Evolutionary conservation across 2,113 vertebrate species (phyloP), one percentile per base, ranked within the genome.

Genomic region (Pollimyrus isidori): DNA sequence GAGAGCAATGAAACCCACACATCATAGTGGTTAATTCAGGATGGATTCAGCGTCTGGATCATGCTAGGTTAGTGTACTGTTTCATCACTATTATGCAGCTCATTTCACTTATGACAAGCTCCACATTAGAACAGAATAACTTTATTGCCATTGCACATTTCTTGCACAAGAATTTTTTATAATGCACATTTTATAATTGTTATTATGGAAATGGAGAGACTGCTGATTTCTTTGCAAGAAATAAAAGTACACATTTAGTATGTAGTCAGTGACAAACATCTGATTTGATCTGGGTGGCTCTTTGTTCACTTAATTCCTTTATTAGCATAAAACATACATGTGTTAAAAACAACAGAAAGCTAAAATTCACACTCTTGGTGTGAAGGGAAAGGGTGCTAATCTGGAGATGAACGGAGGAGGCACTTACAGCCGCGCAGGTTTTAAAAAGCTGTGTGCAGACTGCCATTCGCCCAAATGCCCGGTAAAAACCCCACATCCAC

Each of bases 1-100:
- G 30, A 87, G 50, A 52, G n/a, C 7, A 87, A 87, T 87, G 48
- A 87, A 35, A 87, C 26, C 50, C 50, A 87, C 85, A 87, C 49
- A 53, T 50, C 48, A 87, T 5, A 53, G 23, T n/a, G 48, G 48
- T 86, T 5, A 86, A 48, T 42, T 86, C 11, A 86, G 45, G 45
- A 48, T 52, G 53, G 26, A 87, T 9, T 35, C 26, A 42, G 26
- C 48, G 15, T n/a, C n/a, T 30, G n/a, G n/a, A 86, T 86, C 26
- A 7, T 39, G 26, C 48, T 50, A 53, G 30, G 35, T 26, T 80
- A 39, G 69, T 76, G 69, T 19, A 7, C 26, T 19, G 35, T 80
- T 39, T 80, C 30, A 76, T 76, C 11, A 80, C 15, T 86, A 50
- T 50, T 26, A 86, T n/a, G 5, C n/a, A 15, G 48, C 19, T 86